phyloP scores from a whole-genome alignment of 2,888 invertebrate genomes.

The Andrena hattorfiana region DNA sequence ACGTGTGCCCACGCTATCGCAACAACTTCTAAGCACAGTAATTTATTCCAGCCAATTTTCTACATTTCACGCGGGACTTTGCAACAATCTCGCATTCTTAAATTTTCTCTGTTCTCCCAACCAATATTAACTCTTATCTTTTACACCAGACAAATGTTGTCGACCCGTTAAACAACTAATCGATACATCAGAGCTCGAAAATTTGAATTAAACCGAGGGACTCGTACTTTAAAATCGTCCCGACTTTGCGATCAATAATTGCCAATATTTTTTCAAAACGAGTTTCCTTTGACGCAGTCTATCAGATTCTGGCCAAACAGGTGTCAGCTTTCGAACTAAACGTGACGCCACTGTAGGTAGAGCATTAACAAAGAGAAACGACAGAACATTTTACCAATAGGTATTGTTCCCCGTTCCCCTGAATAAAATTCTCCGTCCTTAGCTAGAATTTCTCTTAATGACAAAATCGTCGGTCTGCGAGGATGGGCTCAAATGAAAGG shows the following conservation, averaged over 20 bases:
- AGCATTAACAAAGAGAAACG: neutral
- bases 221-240: no score
- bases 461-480: conserved; percentile 39
- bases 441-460: conserved; percentile 34
- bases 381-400: neutral
- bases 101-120: no score
- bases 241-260: no score
- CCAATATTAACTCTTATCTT: no score
- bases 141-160: no score
- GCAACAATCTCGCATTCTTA: no score
- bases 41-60: neutral
- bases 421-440: conserved; percentile 17
- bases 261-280: no score
- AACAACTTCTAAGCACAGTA: neutral
- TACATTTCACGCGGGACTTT: neutral
- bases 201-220: no score
- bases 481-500: conserved; percentile 63
- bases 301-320: neutral
- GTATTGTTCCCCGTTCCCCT: neutral
- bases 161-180: no score
- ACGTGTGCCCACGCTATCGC: neutral
- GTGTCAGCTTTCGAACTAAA: neutral
- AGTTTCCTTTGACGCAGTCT: no score
- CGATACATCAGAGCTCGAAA: no score
- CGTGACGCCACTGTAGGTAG: no score